Base-by-base conservation (phyloP, 64 coral and sea anemone genomes). In the Pocillopora verrucosa region DNA sequence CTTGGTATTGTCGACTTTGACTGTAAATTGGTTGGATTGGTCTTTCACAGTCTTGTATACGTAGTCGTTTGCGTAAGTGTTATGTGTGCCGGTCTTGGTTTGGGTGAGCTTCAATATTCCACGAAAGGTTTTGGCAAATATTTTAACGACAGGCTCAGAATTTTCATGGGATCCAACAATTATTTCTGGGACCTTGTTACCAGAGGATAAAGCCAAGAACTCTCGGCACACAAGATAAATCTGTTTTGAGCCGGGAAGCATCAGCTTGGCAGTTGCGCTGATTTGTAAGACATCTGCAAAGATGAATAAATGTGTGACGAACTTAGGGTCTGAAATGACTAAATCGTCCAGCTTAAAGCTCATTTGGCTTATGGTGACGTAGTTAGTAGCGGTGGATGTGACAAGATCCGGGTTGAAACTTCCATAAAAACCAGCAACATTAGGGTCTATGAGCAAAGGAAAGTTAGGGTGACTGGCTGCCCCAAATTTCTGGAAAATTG, bases 331-430 rank as follows among this genome's bases (percentile, higher is more conserved):
- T 79, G 63, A 90, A 90, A 90, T 63, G 22, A 77, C 36, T 22
- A 90, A 82, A 16, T 90, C 76, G n/a, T 82, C 77, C 61, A 90
- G 60, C 45, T 10, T 80, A 61, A 90, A 90, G 16, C 37, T 80
- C 88, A 90, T 82, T 34, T 68, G 88, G 76, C 62, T 90, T 72
- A 90, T 90, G 15, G 77, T 73, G 64, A 90, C 77, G 14, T 81
- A 82, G 62, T 90, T 90, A 16, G 88, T 90, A 16, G 88, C 88
- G 38, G 88, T 90, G 12, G 61, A 58, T 61, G 88, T 90, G 12
- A 90, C 88, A 72, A 90, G 88, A 81, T 80, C 77, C 26, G 88
- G 88, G 81, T 90, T 90, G 10, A 90, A 90, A 59, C 88, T 90
- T 13, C 58, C 78, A 34, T 90, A 90, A 82, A 81, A 38, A 73